Conservation (phyloP, 2,797 vertebrate species). For the Cottoperca gobio region DNA sequence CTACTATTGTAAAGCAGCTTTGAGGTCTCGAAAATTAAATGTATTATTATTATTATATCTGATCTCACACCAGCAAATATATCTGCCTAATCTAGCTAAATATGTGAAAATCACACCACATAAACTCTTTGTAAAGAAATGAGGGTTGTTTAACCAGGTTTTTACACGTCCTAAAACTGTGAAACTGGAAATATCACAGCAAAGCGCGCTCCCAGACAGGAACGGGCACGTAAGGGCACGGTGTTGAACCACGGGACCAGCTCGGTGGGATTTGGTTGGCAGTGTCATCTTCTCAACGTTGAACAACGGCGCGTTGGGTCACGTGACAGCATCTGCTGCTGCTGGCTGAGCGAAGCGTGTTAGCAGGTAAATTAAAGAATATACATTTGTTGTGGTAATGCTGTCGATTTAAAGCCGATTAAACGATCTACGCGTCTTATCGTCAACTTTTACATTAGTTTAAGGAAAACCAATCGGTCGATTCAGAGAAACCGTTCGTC, state of each 20-base stretch:
- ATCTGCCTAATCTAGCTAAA: not conserved
- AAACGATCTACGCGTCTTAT: fast-evolving
- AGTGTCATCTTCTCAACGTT: constrained; percentile 49
- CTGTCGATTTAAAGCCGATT: not conserved
- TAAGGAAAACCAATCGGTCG: not conserved
- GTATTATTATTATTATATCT: no score
- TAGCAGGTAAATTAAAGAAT: constrained; percentile 85
- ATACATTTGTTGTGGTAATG: constrained; percentile 13
- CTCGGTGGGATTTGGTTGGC: constrained; percentile 46
- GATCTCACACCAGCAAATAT: not conserved
- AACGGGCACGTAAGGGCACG: constrained; percentile 32
- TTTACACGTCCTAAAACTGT: not conserved
- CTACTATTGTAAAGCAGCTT: no score
- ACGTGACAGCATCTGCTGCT: constrained; percentile 83
- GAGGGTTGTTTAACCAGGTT: not conserved
- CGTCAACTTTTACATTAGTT: not conserved
- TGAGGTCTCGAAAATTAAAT: no score
- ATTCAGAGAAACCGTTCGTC: not conserved
- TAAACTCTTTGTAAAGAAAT: not conserved
- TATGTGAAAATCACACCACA: not conserved
- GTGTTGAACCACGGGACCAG: constrained; percentile 45
- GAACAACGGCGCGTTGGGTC: constrained; percentile 73
- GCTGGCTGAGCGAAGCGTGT: constrained; percentile 87
- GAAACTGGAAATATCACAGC: not conserved
- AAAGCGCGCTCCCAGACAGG: not conserved